phyloP scores from a whole-genome alignment of 2,888 invertebrate genomes.

The Yponomeuta sedellus region DNA sequence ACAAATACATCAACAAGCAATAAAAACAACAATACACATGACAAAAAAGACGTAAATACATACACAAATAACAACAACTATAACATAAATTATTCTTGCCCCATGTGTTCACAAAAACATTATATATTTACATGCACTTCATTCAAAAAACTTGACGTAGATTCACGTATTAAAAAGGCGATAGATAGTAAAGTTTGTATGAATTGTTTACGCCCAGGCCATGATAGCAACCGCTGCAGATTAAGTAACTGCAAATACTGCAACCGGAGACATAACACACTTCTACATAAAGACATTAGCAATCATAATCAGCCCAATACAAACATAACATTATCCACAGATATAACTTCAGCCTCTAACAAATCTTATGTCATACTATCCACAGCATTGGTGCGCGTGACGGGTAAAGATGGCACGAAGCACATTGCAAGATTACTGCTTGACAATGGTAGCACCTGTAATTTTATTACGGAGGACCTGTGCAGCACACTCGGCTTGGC shows the following conservation, averaged over 20 bases:
- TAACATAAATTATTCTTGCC: background rate
- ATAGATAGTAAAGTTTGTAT: background rate
- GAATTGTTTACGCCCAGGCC: constrained; percentile 13
- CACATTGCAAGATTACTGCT: background rate
- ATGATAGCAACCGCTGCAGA: background rate
- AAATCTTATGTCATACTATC: background rate
- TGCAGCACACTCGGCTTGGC: constrained; percentile 7
- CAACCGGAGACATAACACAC: background rate
- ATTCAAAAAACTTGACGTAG: background rate
- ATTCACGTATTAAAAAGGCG: background rate
- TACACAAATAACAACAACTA: background rate
- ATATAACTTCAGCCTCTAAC: background rate
- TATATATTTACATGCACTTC: background rate
- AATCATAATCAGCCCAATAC: background rate
- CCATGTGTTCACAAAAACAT: background rate
- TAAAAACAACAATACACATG: too few species aligned
- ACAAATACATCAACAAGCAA: too few species aligned
- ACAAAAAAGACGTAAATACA: background rate
- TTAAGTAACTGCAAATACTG: background rate
- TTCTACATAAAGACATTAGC: too few species aligned
- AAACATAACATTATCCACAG: background rate
- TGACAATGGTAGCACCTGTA: constrained; percentile 14
- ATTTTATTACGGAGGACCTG: constrained; percentile 5
- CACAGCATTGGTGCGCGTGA: constrained; percentile 5
- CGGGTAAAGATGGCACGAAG: too few species aligned